Conservation (phyloP, 2,113 vertebrate genomes). For the Pseudonaja textilis region DNA sequence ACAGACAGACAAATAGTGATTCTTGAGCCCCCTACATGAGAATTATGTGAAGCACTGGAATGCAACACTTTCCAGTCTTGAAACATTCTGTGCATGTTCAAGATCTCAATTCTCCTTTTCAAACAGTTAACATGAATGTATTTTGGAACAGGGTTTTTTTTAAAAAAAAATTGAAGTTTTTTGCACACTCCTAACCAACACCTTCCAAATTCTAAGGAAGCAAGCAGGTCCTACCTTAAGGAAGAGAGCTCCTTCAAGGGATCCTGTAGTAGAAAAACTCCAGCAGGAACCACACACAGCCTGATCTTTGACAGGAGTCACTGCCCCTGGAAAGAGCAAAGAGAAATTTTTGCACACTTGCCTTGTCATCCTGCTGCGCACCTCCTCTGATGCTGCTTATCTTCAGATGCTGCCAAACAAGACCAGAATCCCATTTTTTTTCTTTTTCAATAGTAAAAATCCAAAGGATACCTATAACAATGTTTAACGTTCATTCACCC, state of each 20-base stretch:
- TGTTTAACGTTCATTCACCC: not conserved
- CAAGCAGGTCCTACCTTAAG: conserved; percentile 66
- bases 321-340: conserved; percentile 66
- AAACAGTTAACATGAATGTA: not conserved
- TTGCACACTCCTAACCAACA: not conserved
- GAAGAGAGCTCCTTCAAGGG: conserved; percentile 76
- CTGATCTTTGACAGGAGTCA: conserved; percentile 77
- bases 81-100: not conserved
- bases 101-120: not conserved
- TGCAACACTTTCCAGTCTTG: not conserved
- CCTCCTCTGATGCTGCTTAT: no score
- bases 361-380: not conserved
- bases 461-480: not conserved
- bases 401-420: not conserved
- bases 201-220: not conserved
- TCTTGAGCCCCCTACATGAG: not conserved
- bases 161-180: not conserved
- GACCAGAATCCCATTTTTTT: not conserved
- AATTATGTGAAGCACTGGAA: not conserved
- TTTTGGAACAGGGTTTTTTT: not conserved
- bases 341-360: not conserved
- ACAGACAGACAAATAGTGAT: not conserved
- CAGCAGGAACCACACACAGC: conserved; percentile 79
- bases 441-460: not conserved
- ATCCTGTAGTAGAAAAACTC: conserved; percentile 74